Percentiles rank a stretch among this genome's conserved stretches.
These are phyloP conservation scores for Busseola fusca DNA, from an alignment of 2,888 invertebrate genomes.

Conservation along the genomic window DNA sequence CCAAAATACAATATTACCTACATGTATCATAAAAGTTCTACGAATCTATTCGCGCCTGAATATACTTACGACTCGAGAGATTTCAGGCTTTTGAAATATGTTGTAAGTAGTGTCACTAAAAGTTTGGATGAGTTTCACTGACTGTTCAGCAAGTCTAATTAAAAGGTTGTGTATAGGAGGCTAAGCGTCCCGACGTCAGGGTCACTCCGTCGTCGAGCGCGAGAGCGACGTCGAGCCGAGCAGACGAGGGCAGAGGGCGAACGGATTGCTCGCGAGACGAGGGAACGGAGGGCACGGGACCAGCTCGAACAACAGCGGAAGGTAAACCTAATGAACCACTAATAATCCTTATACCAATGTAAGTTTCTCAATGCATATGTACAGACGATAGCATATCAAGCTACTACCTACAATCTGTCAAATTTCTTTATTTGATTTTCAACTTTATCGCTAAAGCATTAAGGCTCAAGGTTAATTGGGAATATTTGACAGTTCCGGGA, in stretches of 20 bases:
- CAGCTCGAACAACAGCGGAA: constrained; percentile 77
- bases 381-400: no score
- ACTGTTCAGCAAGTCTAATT: background rate
- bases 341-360: background rate
- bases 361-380: background rate
- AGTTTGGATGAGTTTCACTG: constrained; percentile 4
- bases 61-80: constrained; percentile 2
- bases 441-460: no score
- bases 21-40: background rate
- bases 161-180: constrained; percentile 68
- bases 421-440: no score
- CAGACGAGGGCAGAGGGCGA: constrained; percentile 81
- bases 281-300: constrained; percentile 71
- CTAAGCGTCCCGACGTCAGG: constrained; percentile 81
- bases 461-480: no score
- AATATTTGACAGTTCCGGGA: no score
- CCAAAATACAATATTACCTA: background rate
- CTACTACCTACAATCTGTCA: no score
- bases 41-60: constrained; percentile 1
- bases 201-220: constrained; percentile 78
- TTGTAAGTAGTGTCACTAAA: constrained; percentile 31
- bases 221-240: constrained; percentile 77
- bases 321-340: constrained; percentile 63
- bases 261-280: constrained; percentile 75
- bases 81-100: constrained; percentile 29